These are phyloP conservation scores for Orthosia gracilis DNA, from an alignment of 2,888 invertebrate genomes.

Conservation along the genomic window DNA sequence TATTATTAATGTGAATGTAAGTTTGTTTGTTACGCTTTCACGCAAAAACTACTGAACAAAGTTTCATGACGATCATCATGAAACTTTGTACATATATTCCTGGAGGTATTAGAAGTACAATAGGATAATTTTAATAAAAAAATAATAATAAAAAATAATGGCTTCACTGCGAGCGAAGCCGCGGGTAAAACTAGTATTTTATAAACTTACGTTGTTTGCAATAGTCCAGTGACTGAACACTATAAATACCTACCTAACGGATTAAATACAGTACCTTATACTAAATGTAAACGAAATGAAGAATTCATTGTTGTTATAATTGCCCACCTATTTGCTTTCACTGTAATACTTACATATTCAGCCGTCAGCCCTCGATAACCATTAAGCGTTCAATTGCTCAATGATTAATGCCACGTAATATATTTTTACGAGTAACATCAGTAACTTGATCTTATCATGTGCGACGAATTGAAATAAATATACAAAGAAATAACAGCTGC, in stretches of 20 bases:
- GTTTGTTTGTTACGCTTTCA: too few relatives aligned
- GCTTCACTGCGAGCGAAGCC: too few relatives aligned
- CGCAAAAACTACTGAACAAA: too few relatives aligned
- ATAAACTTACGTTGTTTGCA: too few relatives aligned
- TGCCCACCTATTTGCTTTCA: constrained; percentile 71
- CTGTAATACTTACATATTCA: constrained; percentile 67
- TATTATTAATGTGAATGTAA: too few relatives aligned
- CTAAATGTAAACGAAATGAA: constrained; percentile 23
- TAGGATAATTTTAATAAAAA: too few relatives aligned
- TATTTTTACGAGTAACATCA: constrained; percentile 42
- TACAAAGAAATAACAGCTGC: constrained; percentile 6
- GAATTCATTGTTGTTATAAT: constrained; percentile 22
- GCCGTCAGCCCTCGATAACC: constrained; percentile 76
- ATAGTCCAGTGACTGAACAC: too few relatives aligned
- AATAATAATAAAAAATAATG: too few relatives aligned
- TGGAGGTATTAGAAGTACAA: too few relatives aligned
- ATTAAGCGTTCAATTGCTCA: constrained; percentile 67
- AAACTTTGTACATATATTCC: too few relatives aligned
- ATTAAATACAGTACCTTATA: background rate
- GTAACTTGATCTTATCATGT: constrained; percentile 45
- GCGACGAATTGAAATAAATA: constrained; percentile 27
- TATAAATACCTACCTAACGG: background rate
- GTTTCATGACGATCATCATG: too few relatives aligned
- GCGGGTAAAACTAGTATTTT: too few relatives aligned
- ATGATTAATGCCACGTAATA: constrained; percentile 33